A percentile compares a stretch with the other conserved stretches of the same genome.
These are phyloP conservation scores for Ibidorhyncha struthersii DNA, from an alignment of 2,113 vertebrate species.

Conservation along the genomic window DNA sequence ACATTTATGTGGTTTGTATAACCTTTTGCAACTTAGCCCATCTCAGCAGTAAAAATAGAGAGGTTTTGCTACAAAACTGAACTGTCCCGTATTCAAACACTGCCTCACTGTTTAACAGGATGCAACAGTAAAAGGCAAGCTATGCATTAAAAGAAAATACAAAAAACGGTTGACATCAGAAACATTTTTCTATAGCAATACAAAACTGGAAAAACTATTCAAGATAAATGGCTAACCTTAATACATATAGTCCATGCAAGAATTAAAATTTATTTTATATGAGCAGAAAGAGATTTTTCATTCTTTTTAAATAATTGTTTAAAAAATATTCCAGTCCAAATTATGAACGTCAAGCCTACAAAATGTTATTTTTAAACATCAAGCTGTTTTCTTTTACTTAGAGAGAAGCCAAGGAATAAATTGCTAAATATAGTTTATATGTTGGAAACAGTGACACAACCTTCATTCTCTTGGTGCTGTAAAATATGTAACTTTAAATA, in stretches of 20 bases:
- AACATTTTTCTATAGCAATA: neutral
- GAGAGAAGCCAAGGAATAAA: constrained; percentile 65
- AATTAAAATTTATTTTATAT: constrained; percentile 6
- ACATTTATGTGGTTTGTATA: neutral
- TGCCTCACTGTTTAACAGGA: neutral
- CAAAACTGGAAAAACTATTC: constrained; percentile 5
- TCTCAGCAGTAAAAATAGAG: neutral
- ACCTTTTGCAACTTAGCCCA: neutral
- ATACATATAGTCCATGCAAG: neutral
- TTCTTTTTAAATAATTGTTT: constrained; percentile 47
- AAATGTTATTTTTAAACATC: constrained; percentile 67
- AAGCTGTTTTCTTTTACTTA: constrained; percentile 65
- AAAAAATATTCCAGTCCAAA: constrained; percentile 36
- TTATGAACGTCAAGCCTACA: constrained; percentile 55
- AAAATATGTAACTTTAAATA: constrained; percentile 68
- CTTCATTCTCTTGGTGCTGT: constrained; percentile 55
- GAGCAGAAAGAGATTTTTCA: constrained; percentile 35
- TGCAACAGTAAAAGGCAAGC: neutral
- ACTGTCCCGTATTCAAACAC: neutral
- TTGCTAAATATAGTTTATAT: constrained; percentile 69
- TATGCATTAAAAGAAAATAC: neutral
- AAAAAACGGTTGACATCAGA: neutral
- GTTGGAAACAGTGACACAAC: constrained; percentile 67
- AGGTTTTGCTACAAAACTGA: neutral
- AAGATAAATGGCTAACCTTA: constrained; percentile 15